Evolutionary conservation across 2,113 vertebrate species (phyloP), one percentile per base, ranked within the genome.

Genomic region (Silurus meridionalis): DNA sequence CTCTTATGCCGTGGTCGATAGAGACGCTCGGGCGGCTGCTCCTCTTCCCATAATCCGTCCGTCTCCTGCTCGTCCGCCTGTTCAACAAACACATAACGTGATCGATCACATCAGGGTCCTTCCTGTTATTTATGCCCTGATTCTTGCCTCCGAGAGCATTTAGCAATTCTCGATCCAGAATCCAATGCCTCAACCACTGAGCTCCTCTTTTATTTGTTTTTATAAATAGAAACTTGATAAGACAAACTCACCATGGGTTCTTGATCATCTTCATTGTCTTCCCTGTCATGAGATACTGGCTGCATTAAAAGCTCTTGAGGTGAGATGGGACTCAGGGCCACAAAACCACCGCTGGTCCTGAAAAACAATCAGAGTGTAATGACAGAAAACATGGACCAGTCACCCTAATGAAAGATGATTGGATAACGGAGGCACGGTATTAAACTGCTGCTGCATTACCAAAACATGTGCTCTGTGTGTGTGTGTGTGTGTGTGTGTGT

Each of bases 1-100:
- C 98, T 99, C 91, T 97, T 96, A 87, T 98, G 96, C 71, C 97
- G 96, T 3, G 97, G 97, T 91, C 97, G 96, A 92, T 98, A 97
- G 50, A 89, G 89, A 92, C 94, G 91, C 88, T 98, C 98, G 0
- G 97, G 96, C 0, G 97, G 97, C 92, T 96, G 96, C 84, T 99
- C 97, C 48, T 99, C 97, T 89, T 97, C 85, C 97, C 97, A 98
- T 2, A 96, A 95, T 63, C 96, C 96, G 64, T 97, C 97, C 17
- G 95, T 93, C 7, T 95, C 96, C 88, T 99, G 96, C 90, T 98
- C 89, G 37, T 90, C 89, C 23, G 61, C 86, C 87, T 89, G 67
- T 23, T 64, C n/a, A 57, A 57, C 64, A 81, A 37, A 14, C 57
- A 80, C 17, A 87, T 9, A 0, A 46, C 63, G 71, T 19, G 25